Percentiles rank a stretch among this genome's conserved stretches.
Conservation (phyloP, 2,797 vertebrate genomes). For the Scomberomorus guttatus region DNA sequence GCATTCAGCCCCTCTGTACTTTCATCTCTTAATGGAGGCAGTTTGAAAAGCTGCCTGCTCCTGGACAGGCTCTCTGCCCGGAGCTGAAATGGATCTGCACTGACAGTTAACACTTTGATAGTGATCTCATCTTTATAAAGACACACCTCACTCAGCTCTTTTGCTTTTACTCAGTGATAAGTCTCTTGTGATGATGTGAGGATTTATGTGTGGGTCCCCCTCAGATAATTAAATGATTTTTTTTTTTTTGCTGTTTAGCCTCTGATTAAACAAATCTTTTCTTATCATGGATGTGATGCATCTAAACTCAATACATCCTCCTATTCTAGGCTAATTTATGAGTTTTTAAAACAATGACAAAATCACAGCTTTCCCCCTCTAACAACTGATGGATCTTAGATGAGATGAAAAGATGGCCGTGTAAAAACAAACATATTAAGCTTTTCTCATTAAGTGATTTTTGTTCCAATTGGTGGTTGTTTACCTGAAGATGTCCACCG, state of each 20-base stretch:
- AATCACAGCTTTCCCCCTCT: neutral
- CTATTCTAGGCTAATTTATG: neutral
- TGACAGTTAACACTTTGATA: conserved; percentile 13
- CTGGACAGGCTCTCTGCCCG: conserved; percentile 19
- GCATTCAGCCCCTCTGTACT: conserved; percentile 24
- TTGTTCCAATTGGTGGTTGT: neutral
- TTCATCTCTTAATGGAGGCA: conserved; percentile 53
- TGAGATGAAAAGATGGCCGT: neutral
- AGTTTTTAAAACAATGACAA: neutral
- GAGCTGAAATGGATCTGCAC: conserved; percentile 29
- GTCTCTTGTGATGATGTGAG: neutral
- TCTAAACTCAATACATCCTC: neutral
- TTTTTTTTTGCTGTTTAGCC: neutral
- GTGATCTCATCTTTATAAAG: conserved; percentile 9
- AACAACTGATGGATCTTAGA: neutral
- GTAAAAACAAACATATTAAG: neutral
- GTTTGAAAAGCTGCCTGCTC: conserved; percentile 39
- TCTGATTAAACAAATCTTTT: neutral
- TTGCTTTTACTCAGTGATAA: neutral
- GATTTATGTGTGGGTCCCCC: neutral
- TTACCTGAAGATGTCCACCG: conserved; percentile 1
- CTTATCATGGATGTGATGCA: neutral
- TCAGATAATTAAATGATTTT: neutral
- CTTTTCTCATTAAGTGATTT: neutral
- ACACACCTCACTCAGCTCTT: neutral